Percentiles rank a stretch among this genome's conserved stretches.
Conservation (phyloP, 2,113 vertebrate genomes). For the Misgurnus anguillicaudatus region DNA sequence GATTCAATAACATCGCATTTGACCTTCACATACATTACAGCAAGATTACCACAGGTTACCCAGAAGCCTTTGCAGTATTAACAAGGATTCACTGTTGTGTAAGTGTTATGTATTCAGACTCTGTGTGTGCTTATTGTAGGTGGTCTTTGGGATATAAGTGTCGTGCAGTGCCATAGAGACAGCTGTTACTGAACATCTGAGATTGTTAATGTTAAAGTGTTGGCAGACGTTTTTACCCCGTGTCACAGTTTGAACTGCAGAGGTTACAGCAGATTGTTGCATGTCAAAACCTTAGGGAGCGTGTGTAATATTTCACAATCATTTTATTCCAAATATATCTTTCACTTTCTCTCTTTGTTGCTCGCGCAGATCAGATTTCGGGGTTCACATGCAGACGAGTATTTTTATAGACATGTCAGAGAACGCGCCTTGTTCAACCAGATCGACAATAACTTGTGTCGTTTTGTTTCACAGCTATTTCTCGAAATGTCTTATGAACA, state of each 20-base stretch:
- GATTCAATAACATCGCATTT: not conserved
- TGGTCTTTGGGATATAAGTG: not conserved
- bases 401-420: not conserved
- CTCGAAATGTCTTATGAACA: not conserved
- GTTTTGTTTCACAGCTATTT: conserved; percentile 9
- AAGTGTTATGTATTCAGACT: not conserved
- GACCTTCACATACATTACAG: not conserved
- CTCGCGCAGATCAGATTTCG: not conserved
- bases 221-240: conserved; percentile 59
- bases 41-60: not conserved
- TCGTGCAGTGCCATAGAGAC: conserved; percentile 10
- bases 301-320: conserved; percentile 69
- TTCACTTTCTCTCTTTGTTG: not conserved
- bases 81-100: not conserved
- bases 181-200: conserved; percentile 56
- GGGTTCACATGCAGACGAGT: not conserved
- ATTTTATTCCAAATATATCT: conserved; percentile 49
- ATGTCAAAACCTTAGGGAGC: conserved; percentile 64
- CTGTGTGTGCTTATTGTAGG: not conserved
- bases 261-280: conserved; percentile 64
- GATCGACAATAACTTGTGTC: conserved; percentile 11
- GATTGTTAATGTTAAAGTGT: conserved; percentile 70
- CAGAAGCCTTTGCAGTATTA: not conserved
- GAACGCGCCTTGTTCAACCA: not conserved
- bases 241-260: conserved; percentile 51